These are phyloP conservation scores for Hybos culiciformis DNA, from an alignment of 2,888 invertebrate genomes.

Conservation along the genomic window DNA sequence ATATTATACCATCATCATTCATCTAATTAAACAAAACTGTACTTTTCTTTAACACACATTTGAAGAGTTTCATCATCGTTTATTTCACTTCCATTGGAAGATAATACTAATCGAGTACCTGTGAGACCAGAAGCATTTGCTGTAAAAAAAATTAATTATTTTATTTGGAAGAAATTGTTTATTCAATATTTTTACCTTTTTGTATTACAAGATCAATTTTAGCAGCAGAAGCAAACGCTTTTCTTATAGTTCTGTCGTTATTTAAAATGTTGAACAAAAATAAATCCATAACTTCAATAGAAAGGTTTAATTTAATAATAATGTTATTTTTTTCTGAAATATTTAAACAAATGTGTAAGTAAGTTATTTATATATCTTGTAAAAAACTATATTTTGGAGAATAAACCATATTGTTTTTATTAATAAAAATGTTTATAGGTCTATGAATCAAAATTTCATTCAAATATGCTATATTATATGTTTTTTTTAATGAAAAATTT, in stretches of 20 bases:
- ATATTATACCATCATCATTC: neutral
- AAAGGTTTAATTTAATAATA: no score
- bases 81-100: constrained; percentile 5
- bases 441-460: neutral
- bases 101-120: neutral
- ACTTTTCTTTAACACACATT: neutral
- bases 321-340: no score
- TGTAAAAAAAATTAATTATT: neutral
- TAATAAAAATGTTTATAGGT: neutral
- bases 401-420: neutral
- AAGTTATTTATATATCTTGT: neutral
- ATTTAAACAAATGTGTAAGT: no score
- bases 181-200: no score
- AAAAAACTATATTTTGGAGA: neutral
- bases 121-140: neutral
- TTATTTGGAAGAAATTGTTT: no score
- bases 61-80: constrained; percentile 1
- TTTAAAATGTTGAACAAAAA: neutral
- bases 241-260: neutral
- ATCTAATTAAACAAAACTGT: neutral
- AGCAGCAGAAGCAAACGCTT: neutral
- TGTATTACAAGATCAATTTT: no score
- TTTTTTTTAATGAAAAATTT: neutral
- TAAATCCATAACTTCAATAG: no score
- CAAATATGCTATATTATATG: neutral